A percentile compares a stretch with the other conserved stretches of the same genome.
Conservation (phyloP, 2,113 vertebrate species). For the Varanus komodoensis region DNA sequence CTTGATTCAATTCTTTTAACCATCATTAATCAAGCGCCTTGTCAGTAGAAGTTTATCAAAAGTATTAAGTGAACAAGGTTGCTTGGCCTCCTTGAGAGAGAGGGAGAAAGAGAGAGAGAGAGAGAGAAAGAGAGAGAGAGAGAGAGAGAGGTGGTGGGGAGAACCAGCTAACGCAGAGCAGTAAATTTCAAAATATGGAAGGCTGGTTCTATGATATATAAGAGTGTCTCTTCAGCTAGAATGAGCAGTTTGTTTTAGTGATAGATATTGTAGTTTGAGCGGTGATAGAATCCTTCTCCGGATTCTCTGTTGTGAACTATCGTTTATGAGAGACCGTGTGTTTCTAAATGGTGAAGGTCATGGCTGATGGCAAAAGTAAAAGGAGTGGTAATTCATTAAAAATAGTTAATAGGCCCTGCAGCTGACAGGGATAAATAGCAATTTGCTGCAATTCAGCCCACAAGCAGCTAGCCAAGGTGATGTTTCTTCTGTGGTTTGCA, state of each 20-base stretch:
- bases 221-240: slow-evolving; percentile 81
- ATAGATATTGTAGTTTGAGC: slow-evolving; percentile 85
- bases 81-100: slow-evolving; percentile 72
- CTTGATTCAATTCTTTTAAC: slow-evolving; percentile 95
- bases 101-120: slow-evolving; percentile 30
- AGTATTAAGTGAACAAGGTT: slow-evolving; percentile 84
- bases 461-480: slow-evolving; percentile 65
- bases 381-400: slow-evolving; percentile 86
- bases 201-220: slow-evolving; percentile 85
- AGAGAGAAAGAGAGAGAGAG: not conserved
- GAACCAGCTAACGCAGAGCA: slow-evolving; percentile 69
- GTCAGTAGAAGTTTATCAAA: slow-evolving; percentile 95
- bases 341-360: slow-evolving; percentile 87
- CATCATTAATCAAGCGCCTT: slow-evolving; percentile 93
- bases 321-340: slow-evolving; percentile 83
- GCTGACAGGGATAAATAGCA: slow-evolving; percentile 81
- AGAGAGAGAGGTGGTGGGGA: slow-evolving; percentile 28
- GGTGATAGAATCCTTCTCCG: slow-evolving; percentile 81
- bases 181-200: slow-evolving; percentile 86
- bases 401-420: slow-evolving; percentile 80
- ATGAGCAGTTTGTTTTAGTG: slow-evolving; percentile 88
- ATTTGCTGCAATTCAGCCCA: slow-evolving; percentile 67
- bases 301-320: slow-evolving; percentile 79
- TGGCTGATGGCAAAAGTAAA: slow-evolving; percentile 85
- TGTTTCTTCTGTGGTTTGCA: slow-evolving; percentile 62